phyloP scores from a whole-genome alignment of 1,140 invertebrate species.

The Heliconius melpomene region DNA sequence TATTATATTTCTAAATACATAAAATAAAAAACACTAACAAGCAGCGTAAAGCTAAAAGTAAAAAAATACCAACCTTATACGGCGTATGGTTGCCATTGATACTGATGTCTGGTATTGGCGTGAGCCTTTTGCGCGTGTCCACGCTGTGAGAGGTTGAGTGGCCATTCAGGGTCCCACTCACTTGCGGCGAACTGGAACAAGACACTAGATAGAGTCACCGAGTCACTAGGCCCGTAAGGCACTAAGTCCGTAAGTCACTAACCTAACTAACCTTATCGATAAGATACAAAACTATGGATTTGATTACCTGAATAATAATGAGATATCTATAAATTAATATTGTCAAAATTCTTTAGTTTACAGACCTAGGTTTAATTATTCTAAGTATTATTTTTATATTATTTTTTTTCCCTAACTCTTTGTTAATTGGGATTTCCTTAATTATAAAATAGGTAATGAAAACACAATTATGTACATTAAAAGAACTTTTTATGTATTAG shows the following conservation, averaged over 20 bases:
- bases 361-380: too few species aligned
- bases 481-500: neutral
- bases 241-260: too few species aligned
- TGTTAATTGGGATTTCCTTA: neutral
- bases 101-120: conserved; percentile 83
- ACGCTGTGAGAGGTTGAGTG: conserved; percentile 74
- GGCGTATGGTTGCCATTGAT: conserved; percentile 84
- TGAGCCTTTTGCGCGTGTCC: conserved; percentile 82
- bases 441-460: neutral
- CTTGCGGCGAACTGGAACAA: conserved; percentile 62
- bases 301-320: too few species aligned
- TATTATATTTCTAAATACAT: too few species aligned
- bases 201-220: conserved; percentile 13
- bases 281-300: too few species aligned
- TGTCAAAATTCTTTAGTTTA: too few species aligned
- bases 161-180: conserved; percentile 77
- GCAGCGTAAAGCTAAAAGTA: too few species aligned
- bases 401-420: neutral
- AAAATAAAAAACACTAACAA: too few species aligned
- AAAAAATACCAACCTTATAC: conserved; percentile 79
- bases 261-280: too few species aligned
- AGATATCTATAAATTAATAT: too few species aligned
- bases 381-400: too few species aligned
- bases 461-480: too few species aligned
- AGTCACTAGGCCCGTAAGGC: neutral